Conservation (phyloP, 1,140 invertebrate genomes). For the Saccostrea cuccullata region DNA sequence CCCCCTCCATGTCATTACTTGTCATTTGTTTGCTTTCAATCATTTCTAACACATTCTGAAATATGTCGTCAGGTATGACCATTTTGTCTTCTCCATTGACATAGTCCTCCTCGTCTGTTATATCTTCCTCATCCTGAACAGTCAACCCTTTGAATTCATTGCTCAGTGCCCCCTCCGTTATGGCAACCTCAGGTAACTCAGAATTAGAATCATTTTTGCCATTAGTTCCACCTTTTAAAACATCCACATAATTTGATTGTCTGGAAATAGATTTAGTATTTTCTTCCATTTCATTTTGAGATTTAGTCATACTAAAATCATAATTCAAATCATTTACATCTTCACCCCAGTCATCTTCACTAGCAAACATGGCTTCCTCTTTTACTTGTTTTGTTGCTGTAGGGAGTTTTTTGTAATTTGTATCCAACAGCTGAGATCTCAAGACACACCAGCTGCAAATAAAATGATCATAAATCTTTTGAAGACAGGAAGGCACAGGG, state of each 20-base stretch:
- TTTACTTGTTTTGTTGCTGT: conserved; percentile 6
- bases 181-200: neutral
- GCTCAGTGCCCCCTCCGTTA: neutral
- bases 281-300: neutral
- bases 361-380: conserved; percentile 53
- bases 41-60: neutral
- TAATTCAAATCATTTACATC: conserved; percentile 40
- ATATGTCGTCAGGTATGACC: neutral
- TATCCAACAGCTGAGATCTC: conserved; percentile 43
- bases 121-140: neutral
- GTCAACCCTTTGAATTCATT: neutral
- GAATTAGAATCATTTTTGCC: neutral
- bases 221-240: neutral
- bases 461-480: neutral
- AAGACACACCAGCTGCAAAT: conserved; percentile 39
- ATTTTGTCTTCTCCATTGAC: neutral
- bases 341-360: conserved; percentile 49
- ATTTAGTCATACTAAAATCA: neutral
- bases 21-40: neutral
- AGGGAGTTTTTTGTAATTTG: neutral
- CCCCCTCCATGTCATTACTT: neutral
- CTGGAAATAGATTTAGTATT: neutral
- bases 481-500: neutral
- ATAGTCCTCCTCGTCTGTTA: neutral
- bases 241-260: neutral